These are phyloP conservation scores for Telenomus remus DNA, from an alignment of 1,140 invertebrate genomes.

Conservation along the genomic window DNA sequence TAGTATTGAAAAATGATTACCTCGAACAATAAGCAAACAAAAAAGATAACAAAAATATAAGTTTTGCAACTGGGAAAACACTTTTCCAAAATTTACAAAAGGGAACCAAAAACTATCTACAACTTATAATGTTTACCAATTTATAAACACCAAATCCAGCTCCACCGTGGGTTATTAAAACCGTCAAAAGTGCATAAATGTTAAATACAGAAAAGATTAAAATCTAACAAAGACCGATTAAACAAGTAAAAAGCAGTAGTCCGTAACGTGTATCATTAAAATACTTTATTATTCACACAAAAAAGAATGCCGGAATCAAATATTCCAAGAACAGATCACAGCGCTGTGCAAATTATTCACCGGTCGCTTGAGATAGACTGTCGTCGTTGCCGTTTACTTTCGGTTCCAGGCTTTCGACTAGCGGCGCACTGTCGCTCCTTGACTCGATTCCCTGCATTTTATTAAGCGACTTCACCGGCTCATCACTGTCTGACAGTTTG, in stretches of 20 bases:
- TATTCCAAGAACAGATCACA: conserved; percentile 24
- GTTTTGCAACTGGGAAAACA: background rate
- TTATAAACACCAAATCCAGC: too few relatives aligned
- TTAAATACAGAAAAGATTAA: too few relatives aligned
- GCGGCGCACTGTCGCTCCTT: conserved; percentile 32
- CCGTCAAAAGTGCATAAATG: too few relatives aligned
- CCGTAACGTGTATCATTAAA: conserved; percentile 33
- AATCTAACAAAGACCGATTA: conserved; percentile 1
- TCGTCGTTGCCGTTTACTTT: conserved; percentile 37
- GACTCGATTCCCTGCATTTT: conserved; percentile 34
- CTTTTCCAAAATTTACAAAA: background rate
- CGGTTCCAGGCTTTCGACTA: conserved; percentile 38
- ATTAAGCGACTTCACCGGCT: conserved; percentile 24
- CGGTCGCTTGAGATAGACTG: conserved; percentile 32
- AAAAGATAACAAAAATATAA: background rate
- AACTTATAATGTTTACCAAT: too few relatives aligned
- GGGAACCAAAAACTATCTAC: background rate
- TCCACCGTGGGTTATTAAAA: too few relatives aligned
- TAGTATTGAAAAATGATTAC: conserved; percentile 2
- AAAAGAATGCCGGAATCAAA: conserved; percentile 23
- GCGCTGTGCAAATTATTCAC: conserved; percentile 41
- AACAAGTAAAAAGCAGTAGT: conserved; percentile 33
- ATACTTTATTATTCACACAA: conserved; percentile 50
- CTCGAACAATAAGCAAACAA: background rate
- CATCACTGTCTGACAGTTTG: conserved; percentile 18